Evolutionary conservation across 2,888 invertebrate genomes (phyloP), one percentile per base, ranked within the genome.

Genomic region (Drosophila demipolita): DNA sequence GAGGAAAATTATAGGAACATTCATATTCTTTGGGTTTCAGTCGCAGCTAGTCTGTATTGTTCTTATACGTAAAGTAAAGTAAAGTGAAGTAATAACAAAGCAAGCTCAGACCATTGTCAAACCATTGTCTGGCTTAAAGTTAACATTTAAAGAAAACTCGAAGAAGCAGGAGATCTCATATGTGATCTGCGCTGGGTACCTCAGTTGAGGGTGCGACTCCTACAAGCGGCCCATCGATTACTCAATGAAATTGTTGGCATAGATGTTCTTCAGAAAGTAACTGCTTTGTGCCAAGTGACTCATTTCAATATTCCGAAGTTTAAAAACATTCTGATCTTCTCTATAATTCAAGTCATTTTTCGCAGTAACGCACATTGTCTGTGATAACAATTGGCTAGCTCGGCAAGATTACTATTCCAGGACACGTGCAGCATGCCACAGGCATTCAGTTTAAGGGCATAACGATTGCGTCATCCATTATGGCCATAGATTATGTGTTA

Each of bases 381-480:
- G 29, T 79, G 80, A 26, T 69, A 50, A 2, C 54, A 52, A 36
- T 49, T 82, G 29, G 80, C 67, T 0, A 69, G 5, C 1, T 57
- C 54, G n/a, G 82, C 79, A 26, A 80, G 40, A 0, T 5, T 9
- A 2, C 50, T 1, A 9, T 69, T 68, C 80, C 80, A 80, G 4
- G 1, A 9, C 3, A 75, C 17, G 15, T 36, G 1, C 3, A 75
- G 12, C 71, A 80, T 68, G 11, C 78, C 68, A 8, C 67, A 58
- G 1, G 6, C 0, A n/a, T 75, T 9, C n/a, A 80, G 36, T 9
- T 42, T 68, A 0, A 3, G 0, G 0, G 80, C 71, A 26, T 82
- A 29, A 0, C 80, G 80, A 66, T 82, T 79, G 1, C 80, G 67
- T 5, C 78, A n/a, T 29, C 82, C 80, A 60, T 78, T 80, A 20